These are phyloP conservation scores for Holcopasites calliopsidis DNA, from an alignment of 1,140 invertebrate species.

Conservation along the genomic window DNA sequence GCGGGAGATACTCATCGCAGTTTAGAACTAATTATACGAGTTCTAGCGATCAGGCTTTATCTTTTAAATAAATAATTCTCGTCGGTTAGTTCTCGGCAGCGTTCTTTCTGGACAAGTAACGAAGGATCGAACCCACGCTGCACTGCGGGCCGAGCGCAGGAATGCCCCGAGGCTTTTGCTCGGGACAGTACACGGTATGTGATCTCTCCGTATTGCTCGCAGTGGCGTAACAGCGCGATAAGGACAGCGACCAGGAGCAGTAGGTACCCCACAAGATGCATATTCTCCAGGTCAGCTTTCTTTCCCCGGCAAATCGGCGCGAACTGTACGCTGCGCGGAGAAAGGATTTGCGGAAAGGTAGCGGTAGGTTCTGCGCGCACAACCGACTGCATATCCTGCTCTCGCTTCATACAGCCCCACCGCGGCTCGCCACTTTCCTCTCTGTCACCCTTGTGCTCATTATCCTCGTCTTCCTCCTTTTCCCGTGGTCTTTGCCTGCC, in stretches of 20 bases:
- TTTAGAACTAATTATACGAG: conserved; percentile 15
- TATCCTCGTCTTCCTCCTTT: not conserved
- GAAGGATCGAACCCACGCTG: conserved; percentile 32
- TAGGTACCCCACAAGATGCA: conserved; percentile 27
- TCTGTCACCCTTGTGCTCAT: not conserved
- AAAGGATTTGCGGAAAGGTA: conserved; percentile 63
- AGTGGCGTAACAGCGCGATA: conserved; percentile 56
- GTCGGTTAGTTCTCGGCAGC: not conserved
- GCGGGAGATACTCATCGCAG: not conserved
- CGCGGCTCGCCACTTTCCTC: not conserved
- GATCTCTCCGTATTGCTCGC: conserved; percentile 25
- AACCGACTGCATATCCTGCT: conserved; percentile 24
- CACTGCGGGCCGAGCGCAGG: not conserved
- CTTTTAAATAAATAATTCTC: no score
- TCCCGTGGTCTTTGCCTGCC: conserved; percentile 13
- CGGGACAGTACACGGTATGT: conserved; percentile 37
- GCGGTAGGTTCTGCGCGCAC: conserved; percentile 52
- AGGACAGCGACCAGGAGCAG: conserved; percentile 43
- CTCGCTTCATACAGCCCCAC: conserved; percentile 4
- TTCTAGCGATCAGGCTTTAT: conserved; percentile 25
- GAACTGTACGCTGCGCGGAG: conserved; percentile 50
- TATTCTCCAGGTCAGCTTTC: conserved; percentile 25
- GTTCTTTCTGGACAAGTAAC: not conserved
- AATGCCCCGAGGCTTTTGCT: conserved; percentile 46
- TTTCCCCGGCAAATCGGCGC: conserved; percentile 52